Conservation (phyloP, 2,888 invertebrate species). For the Thumatha senex region DNA sequence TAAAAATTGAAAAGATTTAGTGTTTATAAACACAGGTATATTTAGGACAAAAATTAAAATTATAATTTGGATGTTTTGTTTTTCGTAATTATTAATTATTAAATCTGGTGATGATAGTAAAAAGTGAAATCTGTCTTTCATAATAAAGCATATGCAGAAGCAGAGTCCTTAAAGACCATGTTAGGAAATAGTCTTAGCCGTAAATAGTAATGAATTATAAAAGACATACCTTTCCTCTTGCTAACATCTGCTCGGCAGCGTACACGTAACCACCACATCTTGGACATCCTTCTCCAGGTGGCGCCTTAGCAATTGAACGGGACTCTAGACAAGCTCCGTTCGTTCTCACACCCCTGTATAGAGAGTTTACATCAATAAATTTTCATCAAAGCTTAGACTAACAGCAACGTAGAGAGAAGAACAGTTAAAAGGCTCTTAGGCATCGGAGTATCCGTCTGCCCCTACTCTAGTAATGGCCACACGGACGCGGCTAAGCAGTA, state of each 20-base stretch:
- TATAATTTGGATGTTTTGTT: too few relatives aligned
- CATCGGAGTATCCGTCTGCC: constrained; percentile 63
- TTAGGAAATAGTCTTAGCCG: not conserved
- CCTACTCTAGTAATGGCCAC: constrained; percentile 68
- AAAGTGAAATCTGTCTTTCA: not conserved
- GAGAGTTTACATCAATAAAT: constrained; percentile 45
- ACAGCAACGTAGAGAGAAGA: constrained; percentile 77
- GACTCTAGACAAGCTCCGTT: constrained; percentile 88
- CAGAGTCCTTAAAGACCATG: constrained; percentile 1
- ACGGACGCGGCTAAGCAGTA: constrained; percentile 74
- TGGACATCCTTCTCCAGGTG: constrained; percentile 94
- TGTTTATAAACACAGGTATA: too few relatives aligned
- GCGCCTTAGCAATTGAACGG: constrained; percentile 90
- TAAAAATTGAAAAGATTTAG: too few relatives aligned
- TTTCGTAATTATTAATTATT: too few relatives aligned
- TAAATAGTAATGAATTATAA: not conserved
- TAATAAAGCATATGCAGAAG: constrained; percentile 7
- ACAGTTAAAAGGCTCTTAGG: constrained; percentile 76
- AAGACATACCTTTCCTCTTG: constrained; percentile 91
- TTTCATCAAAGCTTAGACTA: constrained; percentile 36
- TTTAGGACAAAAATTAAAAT: too few relatives aligned
- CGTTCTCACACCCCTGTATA: constrained; percentile 73
- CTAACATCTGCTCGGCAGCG: constrained; percentile 96
- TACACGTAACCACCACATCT: constrained; percentile 95
- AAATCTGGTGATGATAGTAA: too few relatives aligned